These are phyloP conservation scores for Archegozetes longisetosus DNA, from an alignment of 1,140 invertebrate species.

Conservation along the genomic window DNA sequence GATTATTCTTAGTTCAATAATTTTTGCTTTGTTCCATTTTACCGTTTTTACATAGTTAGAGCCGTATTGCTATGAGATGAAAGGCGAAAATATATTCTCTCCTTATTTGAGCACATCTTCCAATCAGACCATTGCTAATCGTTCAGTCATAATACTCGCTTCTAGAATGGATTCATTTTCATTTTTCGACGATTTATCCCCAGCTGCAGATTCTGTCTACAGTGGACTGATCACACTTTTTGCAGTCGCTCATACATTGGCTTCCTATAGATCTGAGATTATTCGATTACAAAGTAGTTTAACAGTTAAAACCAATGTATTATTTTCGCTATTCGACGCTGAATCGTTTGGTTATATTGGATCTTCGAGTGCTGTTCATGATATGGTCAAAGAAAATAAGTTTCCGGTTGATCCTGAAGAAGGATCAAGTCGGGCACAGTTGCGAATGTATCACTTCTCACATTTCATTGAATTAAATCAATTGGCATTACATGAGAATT, in stretches of 20 bases:
- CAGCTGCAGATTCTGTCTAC: constrained; percentile 60
- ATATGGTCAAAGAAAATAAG: constrained; percentile 43
- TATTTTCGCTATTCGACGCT: constrained; percentile 79
- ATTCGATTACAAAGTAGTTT: constrained; percentile 32
- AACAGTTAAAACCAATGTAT: constrained; percentile 29
- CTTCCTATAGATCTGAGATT: neutral
- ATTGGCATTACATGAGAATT: constrained; percentile 31
- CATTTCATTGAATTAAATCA: constrained; percentile 70
- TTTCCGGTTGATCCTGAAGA: no score
- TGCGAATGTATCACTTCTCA: constrained; percentile 37
- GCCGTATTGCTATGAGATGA: no score
- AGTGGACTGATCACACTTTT: constrained; percentile 63
- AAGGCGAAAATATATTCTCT: no score
- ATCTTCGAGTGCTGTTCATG: constrained; percentile 70
- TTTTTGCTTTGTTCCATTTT: neutral
- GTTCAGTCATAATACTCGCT: constrained; percentile 52
- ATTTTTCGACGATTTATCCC: constrained; percentile 61
- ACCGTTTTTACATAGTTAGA: no score
- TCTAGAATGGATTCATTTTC: constrained; percentile 65
- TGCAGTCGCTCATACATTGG: constrained; percentile 50
- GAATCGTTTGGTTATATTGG: constrained; percentile 91
- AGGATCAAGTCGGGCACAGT: no score
- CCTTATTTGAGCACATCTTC: no score
- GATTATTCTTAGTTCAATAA: neutral
- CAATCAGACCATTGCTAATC: no score